Base-by-base conservation (phyloP, 2,113 vertebrate species). In the Chitala chitala region DNA sequence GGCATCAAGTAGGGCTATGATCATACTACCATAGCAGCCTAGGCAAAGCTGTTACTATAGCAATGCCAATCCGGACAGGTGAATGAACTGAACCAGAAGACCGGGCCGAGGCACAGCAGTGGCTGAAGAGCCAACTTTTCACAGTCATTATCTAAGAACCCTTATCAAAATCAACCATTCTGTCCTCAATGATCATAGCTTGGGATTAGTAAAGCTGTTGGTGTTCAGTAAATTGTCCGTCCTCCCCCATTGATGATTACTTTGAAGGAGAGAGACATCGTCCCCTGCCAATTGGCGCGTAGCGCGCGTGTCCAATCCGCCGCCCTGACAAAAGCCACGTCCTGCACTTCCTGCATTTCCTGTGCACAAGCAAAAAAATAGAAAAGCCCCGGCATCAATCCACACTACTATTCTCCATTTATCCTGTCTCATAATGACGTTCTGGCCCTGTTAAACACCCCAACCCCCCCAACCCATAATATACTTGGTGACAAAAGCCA, bases 271-370 rank as follows among this genome's bases (percentile, higher is more conserved):
- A 77, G 79, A 71, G 58, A 51, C 40, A 33, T 4, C 22, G n/a
- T n/a, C 12, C 69, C 61, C 80, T 77, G 69, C 84, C 81, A 84
- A 72, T 85, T 75, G 73, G 70, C 66, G 29, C 53, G 59, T 48
- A 51, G 5, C 17, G 9, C 51, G 5, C 42, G 36, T 20, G 38
- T 7, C 75, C 15, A 33, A 53, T 75, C 73, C 50, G 51, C 44
- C n/a, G 53, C 58, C 64, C 31, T 24, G 24, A n/a, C 71, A 71
- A 76, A 55, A 44, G 58, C 17, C 59, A 33, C 36, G 24, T 8
- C 58, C 44, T 6, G 29, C 46, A 38, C 46, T 54, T 74, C 50
- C 61, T 26, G 22, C 3, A 10, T 36, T 54, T 74, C 50, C 61
- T 26, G 22, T 1, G 7, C 24, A 3, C 20, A 29, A 7, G 31